Conservation (phyloP, 2,113 vertebrate genomes). For the Nematolebias whitei region DNA sequence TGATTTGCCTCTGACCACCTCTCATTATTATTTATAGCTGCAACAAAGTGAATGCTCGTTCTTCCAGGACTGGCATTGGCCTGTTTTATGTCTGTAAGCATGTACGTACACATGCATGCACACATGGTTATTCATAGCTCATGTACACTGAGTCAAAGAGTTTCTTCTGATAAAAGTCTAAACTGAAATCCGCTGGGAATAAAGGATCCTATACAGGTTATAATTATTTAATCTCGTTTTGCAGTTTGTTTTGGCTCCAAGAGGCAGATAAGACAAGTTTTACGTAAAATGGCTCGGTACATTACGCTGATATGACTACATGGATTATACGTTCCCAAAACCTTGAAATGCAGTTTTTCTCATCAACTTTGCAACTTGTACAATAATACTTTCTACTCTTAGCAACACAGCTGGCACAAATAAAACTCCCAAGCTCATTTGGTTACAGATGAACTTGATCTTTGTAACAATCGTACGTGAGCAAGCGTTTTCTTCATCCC, state of each 20-base stretch:
- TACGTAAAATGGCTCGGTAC: slow-evolving; percentile 9
- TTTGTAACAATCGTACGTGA: neutral
- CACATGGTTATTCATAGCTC: slow-evolving; percentile 3
- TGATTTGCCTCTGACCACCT: slow-evolving; percentile 36
- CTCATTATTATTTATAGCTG: slow-evolving; percentile 28
- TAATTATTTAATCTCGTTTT: slow-evolving; percentile 33
- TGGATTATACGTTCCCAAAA: neutral
- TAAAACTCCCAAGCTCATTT: neutral
- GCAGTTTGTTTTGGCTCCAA: slow-evolving; percentile 36
- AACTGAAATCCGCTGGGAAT: slow-evolving; percentile 9
- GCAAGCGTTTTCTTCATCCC: neutral
- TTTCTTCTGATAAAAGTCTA: slow-evolving; percentile 16
- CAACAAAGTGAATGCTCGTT: slow-evolving; percentile 56
- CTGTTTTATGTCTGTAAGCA: slow-evolving; percentile 40
- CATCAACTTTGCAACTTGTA: too few relatives aligned
- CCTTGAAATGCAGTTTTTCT: neutral
- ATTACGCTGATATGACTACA: slow-evolving; percentile 1
- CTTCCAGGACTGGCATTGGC: slow-evolving; percentile 45
- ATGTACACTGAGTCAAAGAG: neutral
- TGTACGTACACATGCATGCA: neutral
- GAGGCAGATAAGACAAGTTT: slow-evolving; percentile 17
- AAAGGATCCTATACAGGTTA: neutral
- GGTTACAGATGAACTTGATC: neutral
- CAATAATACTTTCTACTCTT: neutral
- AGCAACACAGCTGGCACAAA: neutral